Conservation (phyloP, 2,888 invertebrate genomes). For the Aethes cnicana region DNA sequence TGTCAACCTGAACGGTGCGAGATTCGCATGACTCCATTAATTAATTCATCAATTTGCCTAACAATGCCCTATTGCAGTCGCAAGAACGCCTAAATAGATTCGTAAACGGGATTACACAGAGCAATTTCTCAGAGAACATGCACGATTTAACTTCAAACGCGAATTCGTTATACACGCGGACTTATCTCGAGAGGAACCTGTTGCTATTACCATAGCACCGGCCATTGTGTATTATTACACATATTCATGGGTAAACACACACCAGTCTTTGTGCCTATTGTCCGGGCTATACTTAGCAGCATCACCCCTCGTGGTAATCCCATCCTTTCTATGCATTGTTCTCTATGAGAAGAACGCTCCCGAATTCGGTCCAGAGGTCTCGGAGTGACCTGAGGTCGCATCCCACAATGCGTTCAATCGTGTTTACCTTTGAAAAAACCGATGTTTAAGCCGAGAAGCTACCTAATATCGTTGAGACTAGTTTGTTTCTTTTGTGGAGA, state of each 20-base stretch:
- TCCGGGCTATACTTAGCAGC: conserved; percentile 76
- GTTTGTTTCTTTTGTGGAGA: conserved; percentile 42
- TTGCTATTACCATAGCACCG: conserved; percentile 73
- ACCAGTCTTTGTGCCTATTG: conserved; percentile 75
- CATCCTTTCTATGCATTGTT: conserved; percentile 66
- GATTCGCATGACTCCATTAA: conserved; percentile 46
- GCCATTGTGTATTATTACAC: conserved; percentile 70
- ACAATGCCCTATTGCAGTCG: conserved; percentile 66
- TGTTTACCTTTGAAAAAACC: conserved; percentile 64
- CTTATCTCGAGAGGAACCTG: conserved; percentile 81
- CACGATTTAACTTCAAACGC: conserved; percentile 79
- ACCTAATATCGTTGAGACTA: conserved; percentile 36
- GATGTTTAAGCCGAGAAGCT: conserved; percentile 43
- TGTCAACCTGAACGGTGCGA: conserved; percentile 2
- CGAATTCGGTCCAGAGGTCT: conserved; percentile 69
- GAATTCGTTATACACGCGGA: conserved; percentile 80
- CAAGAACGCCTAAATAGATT: conserved; percentile 76
- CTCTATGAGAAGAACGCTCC: conserved; percentile 49
- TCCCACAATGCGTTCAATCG: conserved; percentile 59
- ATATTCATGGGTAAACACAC: conserved; percentile 82
- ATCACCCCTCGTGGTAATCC: conserved; percentile 73
- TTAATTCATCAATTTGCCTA: conserved; percentile 69
- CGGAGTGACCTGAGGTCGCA: conserved; percentile 71
- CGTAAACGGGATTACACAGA: conserved; percentile 67
- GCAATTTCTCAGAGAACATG: conserved; percentile 57